A percentile compares a stretch with the other conserved stretches of the same genome.
Conservation (phyloP, 2,797 vertebrate species). For the Leptatherina wallacei region DNA sequence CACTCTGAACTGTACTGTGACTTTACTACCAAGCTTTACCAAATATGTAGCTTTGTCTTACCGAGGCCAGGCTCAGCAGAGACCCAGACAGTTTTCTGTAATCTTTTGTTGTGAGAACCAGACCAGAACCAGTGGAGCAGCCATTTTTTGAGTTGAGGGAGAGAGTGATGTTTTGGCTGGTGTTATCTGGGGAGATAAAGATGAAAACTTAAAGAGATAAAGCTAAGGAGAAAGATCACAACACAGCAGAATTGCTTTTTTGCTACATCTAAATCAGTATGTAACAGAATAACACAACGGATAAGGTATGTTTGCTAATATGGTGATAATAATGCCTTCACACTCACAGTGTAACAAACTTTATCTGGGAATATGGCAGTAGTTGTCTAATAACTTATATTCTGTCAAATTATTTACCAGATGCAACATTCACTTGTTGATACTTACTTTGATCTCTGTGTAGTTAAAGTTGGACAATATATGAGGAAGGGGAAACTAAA, state of each 20-base stretch:
- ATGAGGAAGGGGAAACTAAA: not conserved
- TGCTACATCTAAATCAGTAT: no score
- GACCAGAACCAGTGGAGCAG: conserved; percentile 81
- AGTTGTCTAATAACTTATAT: no score
- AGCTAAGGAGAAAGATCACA: not conserved
- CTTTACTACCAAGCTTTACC: not conserved
- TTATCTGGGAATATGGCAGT: no score
- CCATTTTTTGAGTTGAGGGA: conserved; percentile 88
- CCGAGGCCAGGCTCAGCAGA: conserved; percentile 90
- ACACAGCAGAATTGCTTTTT: not conserved
- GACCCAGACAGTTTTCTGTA: conserved; percentile 90
- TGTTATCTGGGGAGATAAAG: conserved; percentile 81
- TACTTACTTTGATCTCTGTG: not conserved
- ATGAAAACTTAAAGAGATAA: not conserved
- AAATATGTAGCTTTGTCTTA: conserved; percentile 67
- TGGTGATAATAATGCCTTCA: no score
- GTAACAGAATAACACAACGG: not conserved
- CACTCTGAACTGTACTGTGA: not conserved
- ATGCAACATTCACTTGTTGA: not conserved
- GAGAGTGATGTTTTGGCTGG: conserved; percentile 87
- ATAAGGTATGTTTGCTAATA: no score
- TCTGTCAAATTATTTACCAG: no score
- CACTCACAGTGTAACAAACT: no score
- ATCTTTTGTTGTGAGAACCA: conserved; percentile 82
- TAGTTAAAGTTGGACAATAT: not conserved